Base-by-base conservation (phyloP, 1,140 invertebrate genomes). In the Parasteatoda tepidariorum region DNA sequence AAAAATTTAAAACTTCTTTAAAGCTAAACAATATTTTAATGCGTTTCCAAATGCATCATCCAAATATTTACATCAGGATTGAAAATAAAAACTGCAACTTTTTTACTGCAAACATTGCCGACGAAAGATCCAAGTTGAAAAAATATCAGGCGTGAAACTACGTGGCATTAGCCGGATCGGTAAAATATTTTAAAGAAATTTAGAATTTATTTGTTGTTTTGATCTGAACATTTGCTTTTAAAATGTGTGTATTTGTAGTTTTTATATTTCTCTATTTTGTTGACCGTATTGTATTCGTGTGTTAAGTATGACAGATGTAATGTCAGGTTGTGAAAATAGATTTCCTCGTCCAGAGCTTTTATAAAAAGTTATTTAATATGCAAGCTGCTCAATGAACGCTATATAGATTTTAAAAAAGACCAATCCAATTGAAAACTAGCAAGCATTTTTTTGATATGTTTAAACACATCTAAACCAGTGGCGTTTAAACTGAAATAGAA, bases 101-200 rank as follows among this genome's bases (percentile, higher is more conserved):
- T n/a, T n/a, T n/a, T n/a, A n/a, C n/a, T n/a, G n/a, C 57, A 9
- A 62, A 64, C 24, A 76, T 55, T 30, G 68, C 48, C 48, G 54
- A 68, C 38, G 26, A 15, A 73, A 62, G 15, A 62, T 62, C 26
- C 48, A 57, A 57, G 30, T 54, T 73, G 55, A n/a, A n/a, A 62
- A 31, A 68, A 34, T 79, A 34, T 30, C 76, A 79, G 76, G 76
- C 76, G 76, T 79, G 76, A 79, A 79, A 79, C 76, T 62, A 79
- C 76, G 76, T 79, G 76, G 76, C 76, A 79, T 79, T 34, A 34
- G 64, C 61, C 76, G 34, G 55, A 68, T 57, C 62, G 76, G 76
- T 79, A 79, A 79, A 68, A 55, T 55, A 62, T 55, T 70, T 41
- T 70, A 38, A 9, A 34, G 5, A n/a, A 15, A 33, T 66, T 9